Evolutionary conservation across 2,797 vertebrate species (phyloP).

Genomic region (Neoniphon sammara): DNA sequence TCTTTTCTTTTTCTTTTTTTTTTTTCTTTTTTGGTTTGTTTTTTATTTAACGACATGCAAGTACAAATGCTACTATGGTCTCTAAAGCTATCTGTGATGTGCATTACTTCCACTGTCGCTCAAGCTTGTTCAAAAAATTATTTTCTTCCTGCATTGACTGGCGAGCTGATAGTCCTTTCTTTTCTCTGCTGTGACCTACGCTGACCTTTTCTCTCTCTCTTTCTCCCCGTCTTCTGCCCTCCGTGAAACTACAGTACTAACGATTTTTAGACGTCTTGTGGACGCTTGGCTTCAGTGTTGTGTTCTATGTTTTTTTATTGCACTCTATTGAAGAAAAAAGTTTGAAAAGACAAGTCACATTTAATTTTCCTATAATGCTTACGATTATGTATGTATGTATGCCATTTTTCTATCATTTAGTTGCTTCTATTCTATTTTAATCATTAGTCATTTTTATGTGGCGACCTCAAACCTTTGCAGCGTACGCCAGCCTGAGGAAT

Average conservation of each 20-base stretch:
- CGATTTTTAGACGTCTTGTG: conserved; percentile 93
- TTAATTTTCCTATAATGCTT: conserved; percentile 84
- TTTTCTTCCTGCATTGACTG: conserved; percentile 81
- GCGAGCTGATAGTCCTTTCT: conserved; percentile 84
- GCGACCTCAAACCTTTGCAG: conserved; percentile 77
- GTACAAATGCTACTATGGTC: conserved; percentile 77
- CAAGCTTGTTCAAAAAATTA: conserved; percentile 62
- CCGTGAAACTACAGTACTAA: conserved; percentile 88
- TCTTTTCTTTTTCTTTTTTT: conserved; percentile 40
- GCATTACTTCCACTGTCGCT: conserved; percentile 84
- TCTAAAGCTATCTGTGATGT: conserved; percentile 86
- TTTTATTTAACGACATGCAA: conserved; percentile 71
- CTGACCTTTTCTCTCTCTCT: conserved; percentile 63
- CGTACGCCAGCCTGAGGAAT: conserved; percentile 86
- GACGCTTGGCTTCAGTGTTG: conserved; percentile 95
- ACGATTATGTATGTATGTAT: conserved; percentile 72
- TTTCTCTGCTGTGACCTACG: conserved; percentile 87
- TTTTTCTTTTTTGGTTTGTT: conserved; percentile 38
- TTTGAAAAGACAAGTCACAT: conserved; percentile 71
- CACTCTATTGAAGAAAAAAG: conserved; percentile 85
- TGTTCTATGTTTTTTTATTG: conserved; percentile 89
- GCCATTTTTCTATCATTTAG: conserved; percentile 87
- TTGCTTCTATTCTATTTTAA: conserved; percentile 87
- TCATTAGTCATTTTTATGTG: conserved; percentile 87
- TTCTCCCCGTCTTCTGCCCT: conserved; percentile 81